Evolutionary conservation across 2,888 invertebrate species (phyloP), one percentile per base, ranked within the genome.

Genomic region (Philopedon plagiatum): DNA sequence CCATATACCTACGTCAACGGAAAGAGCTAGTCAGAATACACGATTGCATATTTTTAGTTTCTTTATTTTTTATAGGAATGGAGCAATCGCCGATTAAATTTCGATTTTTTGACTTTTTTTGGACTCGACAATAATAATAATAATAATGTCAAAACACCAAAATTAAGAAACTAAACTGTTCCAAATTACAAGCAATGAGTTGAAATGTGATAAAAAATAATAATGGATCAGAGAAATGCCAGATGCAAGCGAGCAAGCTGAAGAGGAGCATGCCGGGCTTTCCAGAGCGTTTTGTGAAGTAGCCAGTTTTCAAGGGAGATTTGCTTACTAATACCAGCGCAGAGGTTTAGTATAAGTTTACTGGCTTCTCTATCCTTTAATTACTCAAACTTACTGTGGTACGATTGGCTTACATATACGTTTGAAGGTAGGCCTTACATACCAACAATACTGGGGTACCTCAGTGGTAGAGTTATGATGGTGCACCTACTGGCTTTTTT

Each of bases 341-440:
- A 78, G 49, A 71, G 79, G 51, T 66, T 77, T 19, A 51, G 71
- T 8, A 78, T 80, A 61, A 76, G 84, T 77, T 62, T 84, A 70
- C 75, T 84, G 73, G 84, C 83, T 18, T 81, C 83, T 4, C 68
- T 82, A 41, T 81, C 83, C 81, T 85, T 85, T 73, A 84, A 83
- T 69, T 80, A 82, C 64, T 79, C 83, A 3, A 82, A 80, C 60
- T 74, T 82, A 77, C 37, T 79, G 9, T 80, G 80, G 41, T 85
- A 77, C 71, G 71, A 78, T 5, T 85, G 81, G 81, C 62, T 85
- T 11, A 69, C 60, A 8, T 41, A 70, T 0, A 71, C 69, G 4
- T 77, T 80, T 51, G 67, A 74, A 7, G 74, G 77, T 7, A 74
- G 76, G n/a, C 78, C 80, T 2, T 69, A 76, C 11, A 39, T 83